phyloP scores from a whole-genome alignment of 2,113 vertebrate genomes.

The Passerina amoena region DNA sequence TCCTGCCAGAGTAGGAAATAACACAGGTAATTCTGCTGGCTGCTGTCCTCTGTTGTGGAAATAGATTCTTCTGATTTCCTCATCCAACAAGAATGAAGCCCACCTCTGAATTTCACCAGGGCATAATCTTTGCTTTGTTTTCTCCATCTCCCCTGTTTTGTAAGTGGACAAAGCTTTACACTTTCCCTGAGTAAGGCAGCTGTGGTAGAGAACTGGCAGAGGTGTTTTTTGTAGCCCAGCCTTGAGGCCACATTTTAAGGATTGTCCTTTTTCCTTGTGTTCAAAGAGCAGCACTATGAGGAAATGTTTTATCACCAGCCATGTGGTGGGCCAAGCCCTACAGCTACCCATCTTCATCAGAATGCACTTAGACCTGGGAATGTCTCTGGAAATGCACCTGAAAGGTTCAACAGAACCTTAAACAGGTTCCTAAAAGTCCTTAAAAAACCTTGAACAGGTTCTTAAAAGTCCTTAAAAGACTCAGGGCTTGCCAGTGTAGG shows the following conservation, averaged over 20 bases:
- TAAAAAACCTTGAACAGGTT: not conserved
- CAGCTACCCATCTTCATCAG: not conserved
- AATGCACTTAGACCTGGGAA: not conserved
- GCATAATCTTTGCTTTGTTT: not conserved
- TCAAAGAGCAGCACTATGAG: not conserved
- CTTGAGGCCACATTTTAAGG: not conserved
- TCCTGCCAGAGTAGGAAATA: not conserved
- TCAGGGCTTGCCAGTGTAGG: not conserved
- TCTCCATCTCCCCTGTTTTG: accelerated
- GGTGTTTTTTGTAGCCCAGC: not conserved
- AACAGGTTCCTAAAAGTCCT: not conserved
- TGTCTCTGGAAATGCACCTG: not conserved
- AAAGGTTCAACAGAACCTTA: not conserved
- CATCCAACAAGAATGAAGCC: not conserved
- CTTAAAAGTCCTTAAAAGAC: not conserved
- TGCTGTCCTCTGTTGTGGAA: not conserved
- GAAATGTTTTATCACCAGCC: not conserved
- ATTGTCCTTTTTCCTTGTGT: not conserved
- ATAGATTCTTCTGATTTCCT: not conserved
- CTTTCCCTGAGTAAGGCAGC: not conserved
- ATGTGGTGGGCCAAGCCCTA: not conserved
- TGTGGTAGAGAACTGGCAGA: not conserved
- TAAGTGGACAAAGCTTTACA: not conserved
- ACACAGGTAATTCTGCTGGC: not conserved
- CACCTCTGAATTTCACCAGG: not conserved